A percentile compares a stretch with the other conserved stretches of the same genome.
phyloP scores from a whole-genome alignment of 2,888 invertebrate genomes.

The Mongoloraphidia duomilia region DNA sequence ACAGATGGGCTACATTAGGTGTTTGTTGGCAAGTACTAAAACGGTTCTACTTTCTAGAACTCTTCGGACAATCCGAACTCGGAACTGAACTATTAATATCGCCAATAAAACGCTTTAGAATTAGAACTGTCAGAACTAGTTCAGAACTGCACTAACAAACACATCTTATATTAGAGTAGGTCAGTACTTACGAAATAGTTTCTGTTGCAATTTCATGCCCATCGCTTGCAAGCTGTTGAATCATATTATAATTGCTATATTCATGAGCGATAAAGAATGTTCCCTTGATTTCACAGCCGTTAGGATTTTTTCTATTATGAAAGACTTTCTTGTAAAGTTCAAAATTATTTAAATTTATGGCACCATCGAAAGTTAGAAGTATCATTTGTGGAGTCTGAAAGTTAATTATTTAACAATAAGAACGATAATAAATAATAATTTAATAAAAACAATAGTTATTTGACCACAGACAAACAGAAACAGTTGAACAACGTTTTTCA shows the following conservation, averaged over 20 bases:
- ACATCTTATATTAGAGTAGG: too few species aligned
- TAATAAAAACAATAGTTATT: too few species aligned
- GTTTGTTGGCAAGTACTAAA: constrained; percentile 6
- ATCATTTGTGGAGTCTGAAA: constrained; percentile 86
- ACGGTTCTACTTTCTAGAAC: constrained; percentile 13
- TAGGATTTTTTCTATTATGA: constrained; percentile 69
- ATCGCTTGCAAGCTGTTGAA: constrained; percentile 73
- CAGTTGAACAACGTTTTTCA: constrained; percentile 2
- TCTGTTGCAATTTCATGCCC: constrained; percentile 75
- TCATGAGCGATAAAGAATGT: constrained; percentile 90
- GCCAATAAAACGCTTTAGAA: too few species aligned
- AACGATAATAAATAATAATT: too few species aligned
- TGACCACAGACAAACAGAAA: background rate
- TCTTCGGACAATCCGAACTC: constrained; percentile 1
- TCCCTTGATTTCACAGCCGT: constrained; percentile 75
- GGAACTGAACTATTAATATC: constrained; percentile 5
- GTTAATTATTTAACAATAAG: constrained; percentile 1
- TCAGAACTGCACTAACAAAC: too few species aligned
- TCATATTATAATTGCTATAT: constrained; percentile 86
- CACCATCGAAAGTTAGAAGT: constrained; percentile 83
- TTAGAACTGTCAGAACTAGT: too few species aligned
- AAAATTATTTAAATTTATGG: constrained; percentile 82
- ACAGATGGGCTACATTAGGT: constrained; percentile 2
- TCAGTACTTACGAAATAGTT: constrained; percentile 49
- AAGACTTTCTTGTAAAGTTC: constrained; percentile 79